Percentiles rank a stretch among this genome's conserved stretches.
phyloP scores from a whole-genome alignment of 2,113 vertebrate genomes.

The Ornithorhynchus anatinus region DNA sequence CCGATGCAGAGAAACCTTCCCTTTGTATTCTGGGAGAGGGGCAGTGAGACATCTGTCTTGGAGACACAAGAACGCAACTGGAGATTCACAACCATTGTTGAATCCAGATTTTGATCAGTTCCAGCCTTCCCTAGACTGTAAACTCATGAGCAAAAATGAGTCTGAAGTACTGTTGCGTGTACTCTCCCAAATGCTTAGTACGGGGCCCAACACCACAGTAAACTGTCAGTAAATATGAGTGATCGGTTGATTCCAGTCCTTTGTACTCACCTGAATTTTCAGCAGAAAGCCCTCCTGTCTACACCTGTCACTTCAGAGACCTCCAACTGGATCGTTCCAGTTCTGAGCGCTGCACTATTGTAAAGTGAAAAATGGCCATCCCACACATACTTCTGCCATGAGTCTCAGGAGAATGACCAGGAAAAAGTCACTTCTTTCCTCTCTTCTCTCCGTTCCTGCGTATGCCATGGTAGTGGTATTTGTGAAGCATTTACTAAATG shows the following conservation, averaged over 20 bases:
- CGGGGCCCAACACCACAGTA: no score
- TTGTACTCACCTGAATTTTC: conserved; percentile 2
- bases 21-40: not conserved
- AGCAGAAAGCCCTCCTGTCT: not conserved
- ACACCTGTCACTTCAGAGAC: not conserved
- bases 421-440: conserved; percentile 18
- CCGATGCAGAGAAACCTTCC: not conserved
- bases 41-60: conserved; percentile 8
- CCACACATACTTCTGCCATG: not conserved
- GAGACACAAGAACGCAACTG: no score
- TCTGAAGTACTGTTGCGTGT: no score
- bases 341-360: not conserved
- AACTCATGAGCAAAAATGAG: no score
- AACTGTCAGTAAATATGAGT: no score
- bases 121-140: no score
- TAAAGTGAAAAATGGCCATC: not conserved
- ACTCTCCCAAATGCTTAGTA: no score
- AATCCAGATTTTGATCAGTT: conserved; percentile 7
- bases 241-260: conserved; percentile 15
- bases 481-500: no score
- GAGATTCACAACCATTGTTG: no score
- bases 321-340: not conserved
- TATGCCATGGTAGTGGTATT: no score
- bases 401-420: not conserved
- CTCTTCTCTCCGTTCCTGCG: conserved; percentile 1